Evolutionary conservation across 1,140 invertebrate genomes (phyloP).

Genomic region (Lepidurus arcticus): DNA sequence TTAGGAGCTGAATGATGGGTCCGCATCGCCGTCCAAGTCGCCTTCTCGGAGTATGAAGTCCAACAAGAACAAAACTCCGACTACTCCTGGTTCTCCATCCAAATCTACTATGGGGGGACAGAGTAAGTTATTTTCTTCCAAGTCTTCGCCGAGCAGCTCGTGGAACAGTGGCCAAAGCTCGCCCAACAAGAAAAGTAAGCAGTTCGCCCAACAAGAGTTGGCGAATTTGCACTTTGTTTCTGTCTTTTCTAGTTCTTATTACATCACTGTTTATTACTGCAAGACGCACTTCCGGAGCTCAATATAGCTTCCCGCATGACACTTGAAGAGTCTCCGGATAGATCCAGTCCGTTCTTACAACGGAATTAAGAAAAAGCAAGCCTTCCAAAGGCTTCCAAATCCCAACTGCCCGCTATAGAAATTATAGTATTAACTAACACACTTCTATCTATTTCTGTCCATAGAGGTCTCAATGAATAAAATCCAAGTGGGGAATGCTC

Average conservation of each 20-base stretch:
- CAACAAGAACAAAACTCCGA: conserved; percentile 12
- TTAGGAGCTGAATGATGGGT: background rate
- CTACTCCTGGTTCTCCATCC: conserved; percentile 11
- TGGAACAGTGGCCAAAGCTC: background rate
- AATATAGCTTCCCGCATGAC: too few species aligned
- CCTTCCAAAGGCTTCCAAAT: background rate
- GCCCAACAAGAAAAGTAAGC: conserved; percentile 11
- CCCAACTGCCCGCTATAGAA: background rate
- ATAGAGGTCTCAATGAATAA: conserved; percentile 85
- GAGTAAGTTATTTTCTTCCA: conserved; percentile 18
- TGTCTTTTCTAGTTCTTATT: background rate
- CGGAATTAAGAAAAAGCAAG: conserved; percentile 23
- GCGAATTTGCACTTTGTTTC: background rate
- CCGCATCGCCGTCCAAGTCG: background rate
- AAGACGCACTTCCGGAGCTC: too few species aligned
- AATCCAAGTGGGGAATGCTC: conserved; percentile 79
- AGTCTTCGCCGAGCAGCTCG: background rate
- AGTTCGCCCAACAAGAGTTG: background rate
- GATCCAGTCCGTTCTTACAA: conserved; percentile 14
- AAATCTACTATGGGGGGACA: background rate
- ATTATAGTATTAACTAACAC: background rate
- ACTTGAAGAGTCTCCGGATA: too few species aligned
- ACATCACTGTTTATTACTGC: too few species aligned
- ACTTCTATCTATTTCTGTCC: conserved; percentile 27
- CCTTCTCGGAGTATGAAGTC: conserved; percentile 2